These are phyloP conservation scores for Rousettus madagascariensis DNA, from an alignment of 2,797 vertebrate species.

Conservation along the genomic window DNA sequence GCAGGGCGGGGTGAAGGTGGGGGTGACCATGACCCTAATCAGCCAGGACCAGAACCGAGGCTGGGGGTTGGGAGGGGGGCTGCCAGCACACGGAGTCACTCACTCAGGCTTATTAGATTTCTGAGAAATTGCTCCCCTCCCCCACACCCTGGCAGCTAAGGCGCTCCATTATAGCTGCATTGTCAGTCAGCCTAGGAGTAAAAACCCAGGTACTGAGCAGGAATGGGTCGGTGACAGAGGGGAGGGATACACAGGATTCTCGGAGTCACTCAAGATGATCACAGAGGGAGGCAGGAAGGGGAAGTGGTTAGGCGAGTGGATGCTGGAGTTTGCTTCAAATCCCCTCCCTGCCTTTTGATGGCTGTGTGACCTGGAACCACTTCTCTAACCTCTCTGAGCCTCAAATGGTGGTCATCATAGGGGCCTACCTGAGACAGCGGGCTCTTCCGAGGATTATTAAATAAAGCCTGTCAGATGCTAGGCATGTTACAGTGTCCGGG, in stretches of 20 bases:
- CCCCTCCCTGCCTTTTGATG: neutral
- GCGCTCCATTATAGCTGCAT: neutral
- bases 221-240: rapidly evolving
- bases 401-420: neutral
- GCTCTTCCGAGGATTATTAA: neutral
- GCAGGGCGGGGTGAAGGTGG: no score
- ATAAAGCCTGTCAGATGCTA: neutral
- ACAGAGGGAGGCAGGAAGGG: neutral
- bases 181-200: neutral
- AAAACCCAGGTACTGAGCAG: neutral
- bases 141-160: neutral
- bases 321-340: neutral
- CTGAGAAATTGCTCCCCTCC: slow-evolving; percentile 57
- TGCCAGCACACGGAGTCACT: neutral
- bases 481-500: neutral
- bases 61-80: neutral
- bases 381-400: slow-evolving; percentile 17
- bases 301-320: rapidly evolving
- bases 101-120: slow-evolving; percentile 49
- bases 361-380: neutral
- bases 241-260: neutral
- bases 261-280: neutral
- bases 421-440: neutral
- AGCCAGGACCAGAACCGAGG: neutral
- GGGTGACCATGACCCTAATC: neutral